Percentiles rank a stretch among this genome's conserved stretches.
Conservation (phyloP, 2,797 vertebrate genomes). For the Octomys mimax region DNA sequence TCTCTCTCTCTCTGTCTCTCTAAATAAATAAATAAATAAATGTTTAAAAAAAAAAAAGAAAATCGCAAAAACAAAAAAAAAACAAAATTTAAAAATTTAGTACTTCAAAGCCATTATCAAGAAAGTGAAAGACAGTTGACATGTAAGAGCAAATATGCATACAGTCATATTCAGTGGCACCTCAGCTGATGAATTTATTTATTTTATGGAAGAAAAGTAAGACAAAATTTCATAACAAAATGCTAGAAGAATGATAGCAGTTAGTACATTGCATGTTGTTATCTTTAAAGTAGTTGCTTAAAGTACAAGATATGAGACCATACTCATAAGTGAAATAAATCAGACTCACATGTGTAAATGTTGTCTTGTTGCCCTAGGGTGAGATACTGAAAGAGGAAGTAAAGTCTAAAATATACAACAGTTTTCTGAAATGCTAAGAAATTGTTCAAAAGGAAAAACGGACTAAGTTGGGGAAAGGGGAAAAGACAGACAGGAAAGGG, state of each 20-base stretch:
- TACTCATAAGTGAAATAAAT: not conserved
- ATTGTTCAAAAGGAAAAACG: not conserved
- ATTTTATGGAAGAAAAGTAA: not conserved
- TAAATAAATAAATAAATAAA: too few relatives aligned
- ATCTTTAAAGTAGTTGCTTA: not conserved
- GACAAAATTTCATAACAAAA: not conserved
- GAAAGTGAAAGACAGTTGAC: slow-evolving; percentile 14
- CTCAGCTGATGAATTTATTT: not conserved
- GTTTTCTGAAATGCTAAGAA: not conserved
- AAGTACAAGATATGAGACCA: not conserved
- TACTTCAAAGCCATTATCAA: not conserved
- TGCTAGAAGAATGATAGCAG: not conserved
- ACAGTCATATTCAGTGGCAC: not conserved
- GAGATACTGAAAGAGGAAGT: not conserved
- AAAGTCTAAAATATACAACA: not conserved
- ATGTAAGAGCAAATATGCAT: not conserved
- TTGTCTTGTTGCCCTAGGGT: not conserved
- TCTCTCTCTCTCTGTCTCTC: too few relatives aligned
- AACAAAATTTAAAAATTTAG: not conserved
- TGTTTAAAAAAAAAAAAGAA: too few relatives aligned
- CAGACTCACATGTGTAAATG: not conserved
- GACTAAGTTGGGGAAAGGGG: not conserved
- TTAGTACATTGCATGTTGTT: not conserved
- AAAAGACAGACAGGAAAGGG: not conserved
- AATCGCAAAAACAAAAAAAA: too few relatives aligned